Percentiles rank a stretch among this genome's conserved stretches.
Evolutionary conservation across 2,888 invertebrate genomes (phyloP).

Genomic region (Digitonthophagus gazella): DNA sequence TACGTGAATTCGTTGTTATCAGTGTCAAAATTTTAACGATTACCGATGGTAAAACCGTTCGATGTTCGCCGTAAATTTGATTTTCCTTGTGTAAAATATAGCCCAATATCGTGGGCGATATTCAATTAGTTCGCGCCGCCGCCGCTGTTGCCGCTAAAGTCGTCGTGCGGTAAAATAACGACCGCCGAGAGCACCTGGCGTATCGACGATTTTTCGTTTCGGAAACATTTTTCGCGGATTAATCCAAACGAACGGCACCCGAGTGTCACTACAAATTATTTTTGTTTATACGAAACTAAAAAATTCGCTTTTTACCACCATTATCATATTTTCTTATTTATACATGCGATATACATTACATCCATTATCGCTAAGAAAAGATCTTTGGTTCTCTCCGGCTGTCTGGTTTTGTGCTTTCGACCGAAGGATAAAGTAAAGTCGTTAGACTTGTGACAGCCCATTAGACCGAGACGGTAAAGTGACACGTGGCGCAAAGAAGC

Average conservation of each 20-base stretch:
- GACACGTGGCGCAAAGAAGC: background rate
- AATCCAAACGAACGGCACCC: background rate
- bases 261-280: no score
- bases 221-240: background rate
- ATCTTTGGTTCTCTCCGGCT: background rate
- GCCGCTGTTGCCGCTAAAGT: no score
- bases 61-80: background rate
- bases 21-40: background rate
- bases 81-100: background rate
- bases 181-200: background rate
- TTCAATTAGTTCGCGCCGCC: background rate
- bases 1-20: no score
- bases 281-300: no score
- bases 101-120: background rate
- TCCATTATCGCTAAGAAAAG: background rate
- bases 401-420: no score
- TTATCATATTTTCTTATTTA: no score
- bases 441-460: background rate
- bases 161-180: background rate
- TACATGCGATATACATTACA: background rate
- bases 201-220: background rate
- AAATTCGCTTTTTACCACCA: no score
- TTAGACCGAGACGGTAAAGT: background rate
- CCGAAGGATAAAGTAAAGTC: background rate
- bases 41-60: background rate